Conservation (phyloP, 2,888 invertebrate genomes). For the Caenorhabditis plicata region DNA sequence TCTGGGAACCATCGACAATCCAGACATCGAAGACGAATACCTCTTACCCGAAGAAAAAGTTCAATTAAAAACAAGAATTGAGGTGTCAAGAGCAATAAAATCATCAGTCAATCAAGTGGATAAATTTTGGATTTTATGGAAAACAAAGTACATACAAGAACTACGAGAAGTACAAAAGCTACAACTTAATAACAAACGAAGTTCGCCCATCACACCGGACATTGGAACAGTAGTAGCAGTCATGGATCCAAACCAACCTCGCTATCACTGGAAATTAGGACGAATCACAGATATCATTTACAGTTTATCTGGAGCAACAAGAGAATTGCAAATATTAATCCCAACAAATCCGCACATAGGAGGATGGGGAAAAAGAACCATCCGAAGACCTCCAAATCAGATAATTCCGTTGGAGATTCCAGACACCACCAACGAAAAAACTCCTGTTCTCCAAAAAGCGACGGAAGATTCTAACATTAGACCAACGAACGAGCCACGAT, state of each 20-base stretch:
- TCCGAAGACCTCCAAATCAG: constrained; percentile 3
- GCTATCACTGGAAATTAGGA: constrained; percentile 17
- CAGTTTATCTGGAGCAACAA: constrained; percentile 1
- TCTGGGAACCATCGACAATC: not conserved
- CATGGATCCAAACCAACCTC: constrained; percentile 6
- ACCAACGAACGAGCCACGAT: not conserved
- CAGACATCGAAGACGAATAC: constrained; percentile 5
- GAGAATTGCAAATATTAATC: constrained; percentile 13
- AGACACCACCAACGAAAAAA: not conserved
- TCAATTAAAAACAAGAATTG: constrained; percentile 1
- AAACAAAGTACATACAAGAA: constrained; percentile 7
- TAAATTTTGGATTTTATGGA: constrained; percentile 16
- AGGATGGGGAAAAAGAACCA: not conserved
- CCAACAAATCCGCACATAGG: not conserved
- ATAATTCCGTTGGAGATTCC: constrained; percentile 7
- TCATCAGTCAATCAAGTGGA: constrained; percentile 2
- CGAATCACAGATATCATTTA: not conserved
- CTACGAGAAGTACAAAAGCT: constrained; percentile 11
- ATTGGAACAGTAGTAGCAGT: constrained; percentile 10
- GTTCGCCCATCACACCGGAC: not conserved
- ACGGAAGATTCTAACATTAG: not conserved
- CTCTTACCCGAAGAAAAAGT: constrained; percentile 8
- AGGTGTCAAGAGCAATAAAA: constrained; percentile 12
- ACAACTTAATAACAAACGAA: constrained; percentile 5
- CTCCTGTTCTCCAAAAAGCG: not conserved